phyloP scores from a whole-genome alignment of 2,888 invertebrate genomes.

The Lithophane ornitopus region DNA sequence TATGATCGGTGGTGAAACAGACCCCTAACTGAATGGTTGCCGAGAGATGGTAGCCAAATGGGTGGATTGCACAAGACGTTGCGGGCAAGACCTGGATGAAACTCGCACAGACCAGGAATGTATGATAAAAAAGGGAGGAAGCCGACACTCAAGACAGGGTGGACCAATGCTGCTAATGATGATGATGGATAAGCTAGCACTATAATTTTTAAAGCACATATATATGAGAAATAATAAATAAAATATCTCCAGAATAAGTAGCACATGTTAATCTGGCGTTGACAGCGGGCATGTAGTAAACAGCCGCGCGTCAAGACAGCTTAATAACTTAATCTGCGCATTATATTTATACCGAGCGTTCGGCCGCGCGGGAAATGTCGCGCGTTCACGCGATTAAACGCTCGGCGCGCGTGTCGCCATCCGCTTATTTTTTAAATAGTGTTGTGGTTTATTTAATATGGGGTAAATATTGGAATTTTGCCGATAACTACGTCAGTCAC shows the following conservation, averaged over 20 bases:
- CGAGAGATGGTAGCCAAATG: background rate
- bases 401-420: slow-evolving; percentile 38
- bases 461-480: slow-evolving; percentile 7
- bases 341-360: slow-evolving; percentile 60
- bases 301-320: slow-evolving; percentile 63
- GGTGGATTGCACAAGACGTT: background rate
- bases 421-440: slow-evolving; percentile 23
- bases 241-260: slow-evolving; percentile 33
- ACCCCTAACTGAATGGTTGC: background rate
- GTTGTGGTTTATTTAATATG: slow-evolving; percentile 17
- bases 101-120: background rate
- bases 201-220: background rate
- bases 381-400: slow-evolving; percentile 50
- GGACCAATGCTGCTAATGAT: background rate
- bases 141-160: too few relatives aligned
- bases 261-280: slow-evolving; percentile 35
- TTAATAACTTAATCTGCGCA: slow-evolving; percentile 69
- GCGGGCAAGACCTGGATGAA: too few relatives aligned
- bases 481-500: background rate
- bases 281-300: slow-evolving; percentile 48
- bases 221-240: slow-evolving; percentile 11
- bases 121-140: too few relatives aligned
- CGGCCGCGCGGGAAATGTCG: slow-evolving; percentile 41
- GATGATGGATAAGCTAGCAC: too few relatives aligned
- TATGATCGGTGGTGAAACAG: background rate